These are phyloP conservation scores for Lepus oiostolus DNA, from an alignment of 2,797 vertebrate species.

Conservation along the genomic window DNA sequence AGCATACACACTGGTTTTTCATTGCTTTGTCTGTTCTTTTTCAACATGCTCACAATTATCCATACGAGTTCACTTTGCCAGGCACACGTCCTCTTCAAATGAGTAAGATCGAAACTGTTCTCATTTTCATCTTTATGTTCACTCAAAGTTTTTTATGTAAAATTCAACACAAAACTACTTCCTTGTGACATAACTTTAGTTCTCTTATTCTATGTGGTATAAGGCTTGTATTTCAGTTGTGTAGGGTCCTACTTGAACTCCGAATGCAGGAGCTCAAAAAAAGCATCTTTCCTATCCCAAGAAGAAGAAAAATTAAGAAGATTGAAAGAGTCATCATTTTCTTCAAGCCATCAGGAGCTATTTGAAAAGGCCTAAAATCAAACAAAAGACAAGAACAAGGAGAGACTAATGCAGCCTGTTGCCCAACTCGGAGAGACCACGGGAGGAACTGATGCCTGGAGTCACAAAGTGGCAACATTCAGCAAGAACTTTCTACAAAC, in stretches of 20 bases:
- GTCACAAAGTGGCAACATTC: accelerated
- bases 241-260: background rate
- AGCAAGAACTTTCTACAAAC: background rate
- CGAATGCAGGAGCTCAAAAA: background rate
- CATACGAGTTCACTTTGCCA: background rate
- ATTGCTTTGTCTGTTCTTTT: background rate
- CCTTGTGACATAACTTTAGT: background rate
- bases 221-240: background rate
- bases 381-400: background rate
- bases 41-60: background rate
- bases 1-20: background rate
- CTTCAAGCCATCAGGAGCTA: background rate
- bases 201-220: background rate
- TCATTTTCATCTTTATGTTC: background rate
- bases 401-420: background rate
- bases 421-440: no score
- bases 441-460: accelerated
- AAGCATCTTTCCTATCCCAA: background rate
- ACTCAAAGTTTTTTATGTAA: background rate
- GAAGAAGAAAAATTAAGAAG: background rate
- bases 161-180: background rate
- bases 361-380: background rate
- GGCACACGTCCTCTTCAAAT: background rate
- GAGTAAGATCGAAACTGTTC: background rate
- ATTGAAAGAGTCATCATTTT: background rate